Conservation (phyloP, 2,888 invertebrate genomes). For the Torymus texanus region DNA sequence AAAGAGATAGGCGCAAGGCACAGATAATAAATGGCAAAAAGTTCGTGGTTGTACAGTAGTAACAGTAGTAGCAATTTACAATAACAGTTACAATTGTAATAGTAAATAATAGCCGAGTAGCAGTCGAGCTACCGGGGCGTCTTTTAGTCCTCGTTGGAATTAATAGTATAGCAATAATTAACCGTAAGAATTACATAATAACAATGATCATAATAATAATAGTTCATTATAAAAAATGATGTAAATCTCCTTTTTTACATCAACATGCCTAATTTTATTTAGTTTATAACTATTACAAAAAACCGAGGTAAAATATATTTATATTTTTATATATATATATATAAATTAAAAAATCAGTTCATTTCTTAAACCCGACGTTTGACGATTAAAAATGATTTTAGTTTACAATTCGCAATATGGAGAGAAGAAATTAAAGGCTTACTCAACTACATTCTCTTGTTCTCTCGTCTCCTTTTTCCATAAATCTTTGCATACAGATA, state of each 20-base stretch:
- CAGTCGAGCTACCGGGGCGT: conserved; percentile 41
- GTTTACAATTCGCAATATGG: conserved; percentile 45
- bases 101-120: conserved; percentile 50
- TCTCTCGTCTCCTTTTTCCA: conserved; percentile 55
- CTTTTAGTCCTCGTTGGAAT: conserved; percentile 46
- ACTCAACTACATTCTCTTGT: conserved; percentile 54
- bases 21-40: conserved; percentile 54
- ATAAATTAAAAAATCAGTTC: conserved; percentile 56
- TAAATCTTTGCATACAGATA: conserved; percentile 47
- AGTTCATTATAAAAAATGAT: conserved; percentile 51
- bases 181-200: conserved; percentile 47
- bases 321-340: conserved; percentile 49
- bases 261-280: conserved; percentile 40
- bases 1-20: conserved; percentile 48
- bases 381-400: conserved; percentile 45
- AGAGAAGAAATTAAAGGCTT: conserved; percentile 48
- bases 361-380: conserved; percentile 44
- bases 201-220: conserved; percentile 53
- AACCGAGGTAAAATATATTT: conserved; percentile 53
- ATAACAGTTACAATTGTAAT: conserved; percentile 53
- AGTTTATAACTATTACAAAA: conserved; percentile 52
- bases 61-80: conserved; percentile 53
- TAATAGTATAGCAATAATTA: conserved; percentile 42
- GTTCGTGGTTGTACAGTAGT: conserved; percentile 39
- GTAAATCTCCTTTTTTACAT: conserved; percentile 50